Evolutionary conservation across 2,113 vertebrate genomes (phyloP).

Genomic region (Calyptomena viridis): DNA sequence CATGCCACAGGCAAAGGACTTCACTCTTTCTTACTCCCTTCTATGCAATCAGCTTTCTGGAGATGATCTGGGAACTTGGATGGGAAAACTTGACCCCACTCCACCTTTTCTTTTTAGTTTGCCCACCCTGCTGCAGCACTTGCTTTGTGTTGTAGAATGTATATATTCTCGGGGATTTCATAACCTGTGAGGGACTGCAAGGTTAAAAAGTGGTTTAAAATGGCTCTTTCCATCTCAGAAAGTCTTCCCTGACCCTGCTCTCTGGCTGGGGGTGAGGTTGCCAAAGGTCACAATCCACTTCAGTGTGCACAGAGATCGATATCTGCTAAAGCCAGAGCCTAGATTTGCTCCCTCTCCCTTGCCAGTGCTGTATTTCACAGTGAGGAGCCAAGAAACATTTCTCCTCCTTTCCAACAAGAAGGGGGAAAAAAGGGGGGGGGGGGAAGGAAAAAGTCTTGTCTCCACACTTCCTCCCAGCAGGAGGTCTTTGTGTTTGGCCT

Average conservation of each 20-base stretch:
- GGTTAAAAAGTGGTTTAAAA: not conserved
- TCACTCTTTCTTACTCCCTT: not conserved
- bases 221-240: not conserved
- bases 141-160: not conserved
- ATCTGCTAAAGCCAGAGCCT: not conserved
- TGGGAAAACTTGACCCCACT: not conserved
- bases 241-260: not conserved
- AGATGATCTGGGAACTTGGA: not conserved
- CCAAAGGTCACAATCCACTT: not conserved
- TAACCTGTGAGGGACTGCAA: not conserved
- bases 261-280: not conserved
- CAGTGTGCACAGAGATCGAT: not conserved
- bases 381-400: not conserved
- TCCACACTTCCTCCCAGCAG: not conserved
- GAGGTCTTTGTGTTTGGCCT: conserved; percentile 31
- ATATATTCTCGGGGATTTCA: not conserved
- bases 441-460: not conserved
- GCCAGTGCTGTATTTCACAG: not conserved
- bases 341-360: not conserved
- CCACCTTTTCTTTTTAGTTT: not conserved
- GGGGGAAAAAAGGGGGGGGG: fast-evolving
- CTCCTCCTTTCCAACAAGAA: not conserved
- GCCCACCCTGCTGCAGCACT: not conserved
- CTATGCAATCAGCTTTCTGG: not conserved
- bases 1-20: not conserved